phyloP scores from a whole-genome alignment of 2,113 vertebrate genomes.

The Embiotoca jacksoni region DNA sequence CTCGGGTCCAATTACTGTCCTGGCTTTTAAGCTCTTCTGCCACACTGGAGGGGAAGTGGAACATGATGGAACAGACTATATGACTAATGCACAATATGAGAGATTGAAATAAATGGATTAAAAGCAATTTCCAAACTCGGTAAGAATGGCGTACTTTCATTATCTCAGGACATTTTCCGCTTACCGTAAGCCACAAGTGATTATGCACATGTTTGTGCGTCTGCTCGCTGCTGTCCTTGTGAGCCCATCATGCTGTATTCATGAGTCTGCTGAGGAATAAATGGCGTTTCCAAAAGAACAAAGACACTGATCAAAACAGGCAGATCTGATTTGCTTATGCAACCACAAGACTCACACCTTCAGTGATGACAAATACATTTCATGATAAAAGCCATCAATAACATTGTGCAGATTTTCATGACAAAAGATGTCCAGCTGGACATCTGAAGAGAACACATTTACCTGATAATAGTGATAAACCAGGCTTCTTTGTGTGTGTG shows the following conservation, averaged over 20 bases:
- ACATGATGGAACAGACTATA: neutral
- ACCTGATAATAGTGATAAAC: conserved; percentile 65
- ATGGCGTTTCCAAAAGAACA: conserved; percentile 54
- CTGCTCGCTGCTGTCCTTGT: neutral
- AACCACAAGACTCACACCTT: conserved; percentile 62
- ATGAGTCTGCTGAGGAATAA: conserved; percentile 48
- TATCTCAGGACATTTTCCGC: conserved; percentile 34
- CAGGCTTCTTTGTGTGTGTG: neutral
- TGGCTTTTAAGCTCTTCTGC: conserved; percentile 18
- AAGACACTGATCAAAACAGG: conserved; percentile 69
- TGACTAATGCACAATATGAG: conserved; percentile 3
- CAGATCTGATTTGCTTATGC: conserved; percentile 45
- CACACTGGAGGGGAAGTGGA: conserved; percentile 6
- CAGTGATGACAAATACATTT: conserved; percentile 44
- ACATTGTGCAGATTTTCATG: conserved; percentile 77
- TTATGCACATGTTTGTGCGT: conserved; percentile 36
- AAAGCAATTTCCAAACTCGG: conserved; percentile 23
- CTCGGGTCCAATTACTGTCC: conserved; percentile 65
- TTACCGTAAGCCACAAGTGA: conserved; percentile 11
- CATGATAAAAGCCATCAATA: conserved; percentile 74
- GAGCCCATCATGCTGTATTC: conserved; percentile 42
- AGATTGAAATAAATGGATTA: conserved; percentile 13
- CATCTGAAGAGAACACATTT: conserved; percentile 68
- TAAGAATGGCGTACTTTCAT: conserved; percentile 9
- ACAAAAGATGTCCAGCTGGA: conserved; percentile 77